Base-by-base conservation (phyloP, 2,797 vertebrate species). In the Phoebastria nigripes region DNA sequence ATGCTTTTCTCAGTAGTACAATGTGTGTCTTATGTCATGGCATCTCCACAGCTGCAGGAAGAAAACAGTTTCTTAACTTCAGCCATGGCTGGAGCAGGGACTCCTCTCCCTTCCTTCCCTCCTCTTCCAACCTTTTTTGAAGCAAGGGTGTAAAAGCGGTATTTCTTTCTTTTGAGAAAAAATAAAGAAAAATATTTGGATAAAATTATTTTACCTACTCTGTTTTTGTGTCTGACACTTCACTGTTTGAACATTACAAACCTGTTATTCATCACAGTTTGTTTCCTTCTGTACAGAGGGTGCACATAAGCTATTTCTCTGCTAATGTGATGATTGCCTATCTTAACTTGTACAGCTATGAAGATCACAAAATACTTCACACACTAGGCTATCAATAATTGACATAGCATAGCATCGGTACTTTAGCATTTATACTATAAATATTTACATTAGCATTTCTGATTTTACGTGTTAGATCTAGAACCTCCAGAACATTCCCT, bases 121-220 rank as follows among this genome's bases (percentile, higher is more conserved):
- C 5, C 10, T 59, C 79, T 78, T 22, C 39, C 28, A 67, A 17
- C 13, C 2, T 19, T 35, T 70, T 86, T 52, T 59, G 28, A 91
- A 79, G 12, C 6, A 66, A 54, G 4, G 2, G 2, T 73, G 8
- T 11, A 78, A 58, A 42, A 78, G 8, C 0, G 0, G 2, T 65
- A 49, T 74, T 93, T 47, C 19, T 69, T 67, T 65, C 21, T 12
- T 70, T 69, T 6, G 3, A 83, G 26, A 12, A 46, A 69, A 51
- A 56, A 70, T 7, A 18, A 41, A 73, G 2, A 52, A 21, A 41
- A 37, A 24, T 24, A 35, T 9, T 82, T 62, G 8, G 8, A 37
- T 37, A 44, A 67, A 76, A 39, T 52, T 55, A 37, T 70, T 77
- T 92, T 69, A 15, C 15, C 19, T 82, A 4, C 8, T 24, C 7